phyloP scores from a whole-genome alignment of 2,888 invertebrate genomes.

The Pecten maximus region DNA sequence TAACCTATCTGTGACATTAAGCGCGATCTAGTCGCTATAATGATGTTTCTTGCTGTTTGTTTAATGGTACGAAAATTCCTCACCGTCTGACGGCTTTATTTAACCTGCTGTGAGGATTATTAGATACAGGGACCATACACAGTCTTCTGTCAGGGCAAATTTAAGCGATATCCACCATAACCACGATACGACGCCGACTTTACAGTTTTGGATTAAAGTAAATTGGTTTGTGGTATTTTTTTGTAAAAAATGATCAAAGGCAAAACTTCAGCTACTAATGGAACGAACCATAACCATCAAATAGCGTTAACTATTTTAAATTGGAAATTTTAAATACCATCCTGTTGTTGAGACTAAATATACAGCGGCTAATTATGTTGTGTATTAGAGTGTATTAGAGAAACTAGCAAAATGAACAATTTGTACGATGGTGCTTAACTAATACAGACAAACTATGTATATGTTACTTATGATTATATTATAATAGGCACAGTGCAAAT shows the following conservation, averaged over 20 bases:
- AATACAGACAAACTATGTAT: too few species aligned
- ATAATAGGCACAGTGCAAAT: too few species aligned
- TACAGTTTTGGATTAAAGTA: conserved; percentile 35
- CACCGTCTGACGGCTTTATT: conserved; percentile 2
- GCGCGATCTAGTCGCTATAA: conserved; percentile 8
- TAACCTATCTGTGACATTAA: conserved; percentile 32
- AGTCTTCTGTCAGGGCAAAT: neutral
- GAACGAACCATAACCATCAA: neutral
- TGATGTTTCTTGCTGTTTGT: conserved; percentile 6
- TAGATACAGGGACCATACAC: neutral
- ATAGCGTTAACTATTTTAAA: neutral
- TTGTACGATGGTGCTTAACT: neutral
- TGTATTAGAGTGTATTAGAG: neutral
- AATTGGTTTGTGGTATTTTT: conserved; percentile 27
- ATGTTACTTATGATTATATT: too few species aligned
- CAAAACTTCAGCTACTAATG: neutral
- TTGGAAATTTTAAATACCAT: conserved; percentile 3
- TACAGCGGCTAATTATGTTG: neutral
- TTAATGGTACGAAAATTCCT: conserved; percentile 2
- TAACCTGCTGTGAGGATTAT: neutral
- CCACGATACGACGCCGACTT: neutral
- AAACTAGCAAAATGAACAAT: neutral
- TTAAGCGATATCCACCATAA: conserved; percentile 3
- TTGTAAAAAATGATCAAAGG: conserved; percentile 20
- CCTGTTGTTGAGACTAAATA: neutral